These are phyloP conservation scores for Sylvia borin DNA, from an alignment of 2,797 vertebrate species.

Conservation along the genomic window DNA sequence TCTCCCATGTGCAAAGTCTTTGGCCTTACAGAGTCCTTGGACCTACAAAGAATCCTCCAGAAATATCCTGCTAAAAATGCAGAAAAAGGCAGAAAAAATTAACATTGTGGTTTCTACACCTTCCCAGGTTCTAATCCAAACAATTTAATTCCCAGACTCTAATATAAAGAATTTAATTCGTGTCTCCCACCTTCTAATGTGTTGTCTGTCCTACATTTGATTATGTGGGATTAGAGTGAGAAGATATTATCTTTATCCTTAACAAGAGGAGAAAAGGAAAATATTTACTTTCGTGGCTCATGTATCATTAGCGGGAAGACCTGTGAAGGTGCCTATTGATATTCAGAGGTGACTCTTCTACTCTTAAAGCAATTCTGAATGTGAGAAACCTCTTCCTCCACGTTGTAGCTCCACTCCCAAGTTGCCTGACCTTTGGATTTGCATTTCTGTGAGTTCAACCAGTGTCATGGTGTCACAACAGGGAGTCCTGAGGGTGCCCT, in stretches of 20 bases:
- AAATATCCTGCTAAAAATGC: not conserved
- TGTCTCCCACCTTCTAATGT: not conserved
- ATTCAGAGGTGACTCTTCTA: conserved; percentile 35
- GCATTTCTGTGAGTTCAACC: not conserved
- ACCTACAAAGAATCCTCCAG: not conserved
- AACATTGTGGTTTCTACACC: not conserved
- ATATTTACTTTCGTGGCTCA: conserved; percentile 17
- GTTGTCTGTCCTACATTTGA: not conserved
- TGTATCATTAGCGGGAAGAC: not conserved
- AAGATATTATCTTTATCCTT: not conserved
- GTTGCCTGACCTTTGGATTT: not conserved
- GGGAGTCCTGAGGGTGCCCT: not conserved
- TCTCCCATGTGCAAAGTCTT: not conserved
- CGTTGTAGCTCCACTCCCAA: not conserved
- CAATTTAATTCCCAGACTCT: not conserved
- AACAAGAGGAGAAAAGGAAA: conserved; percentile 17
- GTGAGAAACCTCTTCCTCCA: not conserved
- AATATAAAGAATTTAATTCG: not conserved
- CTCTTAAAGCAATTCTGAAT: not conserved
- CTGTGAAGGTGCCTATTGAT: conserved; percentile 1
- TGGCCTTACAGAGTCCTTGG: not conserved
- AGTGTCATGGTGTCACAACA: not conserved
- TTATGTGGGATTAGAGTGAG: not conserved
- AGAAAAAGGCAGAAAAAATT: not conserved
- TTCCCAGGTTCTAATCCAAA: not conserved